Percentiles rank a stretch among this genome's conserved stretches.
phyloP scores from a whole-genome alignment of 37 sponge, comb jelly and placozoan species.

The Tethya wilhelma region DNA sequence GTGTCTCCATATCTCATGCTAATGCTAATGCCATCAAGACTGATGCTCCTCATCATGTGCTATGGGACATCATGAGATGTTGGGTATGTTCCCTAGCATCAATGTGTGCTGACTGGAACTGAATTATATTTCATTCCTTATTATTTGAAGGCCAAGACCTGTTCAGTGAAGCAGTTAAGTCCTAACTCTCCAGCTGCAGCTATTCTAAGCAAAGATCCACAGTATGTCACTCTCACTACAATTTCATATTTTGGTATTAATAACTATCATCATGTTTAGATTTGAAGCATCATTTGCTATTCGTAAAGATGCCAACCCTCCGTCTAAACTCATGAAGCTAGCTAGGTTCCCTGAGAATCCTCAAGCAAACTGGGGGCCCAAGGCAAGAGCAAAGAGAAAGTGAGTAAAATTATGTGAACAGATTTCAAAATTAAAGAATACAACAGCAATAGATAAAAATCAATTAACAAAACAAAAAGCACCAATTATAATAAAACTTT shows the following conservation, averaged over 20 bases:
- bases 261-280: background rate
- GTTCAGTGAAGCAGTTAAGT: conserved; percentile 35
- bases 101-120: background rate
- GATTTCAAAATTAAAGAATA: too few relatives aligned
- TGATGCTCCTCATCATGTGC: conserved; percentile 80
- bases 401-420: conserved; percentile 10
- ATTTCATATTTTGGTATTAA: too few relatives aligned
- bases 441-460: too few relatives aligned
- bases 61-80: conserved; percentile 97
- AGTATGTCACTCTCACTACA: conserved; percentile 29
- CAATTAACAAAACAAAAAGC: too few relatives aligned
- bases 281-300: conserved; percentile 67
- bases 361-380: conserved; percentile 98
- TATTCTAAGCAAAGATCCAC: conserved; percentile 78
- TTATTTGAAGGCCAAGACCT: background rate
- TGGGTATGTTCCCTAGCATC: conserved; percentile 67
- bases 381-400: conserved; percentile 91
- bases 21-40: conserved; percentile 90
- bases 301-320: conserved; percentile 82
- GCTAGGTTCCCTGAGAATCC: conserved; percentile 93
- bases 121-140: background rate
- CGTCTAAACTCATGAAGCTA: conserved; percentile 75
- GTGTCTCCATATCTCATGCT: conserved; percentile 88
- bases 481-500: too few relatives aligned
- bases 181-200: conserved; percentile 71